A percentile compares a stretch with the other conserved stretches of the same genome.
Evolutionary conservation across 2,797 vertebrate genomes (phyloP).

Genomic region (Hemibagrus guttatus): DNA sequence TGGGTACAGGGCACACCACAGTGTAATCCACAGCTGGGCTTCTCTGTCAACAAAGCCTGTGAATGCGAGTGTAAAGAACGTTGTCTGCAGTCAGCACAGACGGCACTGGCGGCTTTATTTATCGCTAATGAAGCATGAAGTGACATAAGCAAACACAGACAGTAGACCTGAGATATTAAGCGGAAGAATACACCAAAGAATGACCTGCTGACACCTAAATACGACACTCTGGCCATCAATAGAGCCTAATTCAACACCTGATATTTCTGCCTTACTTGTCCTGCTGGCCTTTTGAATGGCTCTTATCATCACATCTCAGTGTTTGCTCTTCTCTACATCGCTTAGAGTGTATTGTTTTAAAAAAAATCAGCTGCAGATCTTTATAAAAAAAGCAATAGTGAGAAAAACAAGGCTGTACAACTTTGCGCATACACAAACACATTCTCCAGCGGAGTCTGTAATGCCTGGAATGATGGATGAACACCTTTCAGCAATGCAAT

Average conservation of each 20-base stretch:
- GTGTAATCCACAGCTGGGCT: conserved; percentile 43
- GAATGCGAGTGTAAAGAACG: conserved; percentile 51
- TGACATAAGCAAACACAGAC: conserved; percentile 54
- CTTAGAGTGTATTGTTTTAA: conserved; percentile 46
- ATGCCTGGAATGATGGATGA: conserved; percentile 64
- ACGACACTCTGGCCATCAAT: conserved; percentile 52
- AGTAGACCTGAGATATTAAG: conserved; percentile 51
- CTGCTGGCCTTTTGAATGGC: conserved; percentile 35
- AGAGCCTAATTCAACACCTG: conserved; percentile 64
- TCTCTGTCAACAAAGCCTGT: conserved; percentile 31
- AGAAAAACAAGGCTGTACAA: conserved; percentile 27
- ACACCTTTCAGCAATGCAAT: conserved; percentile 69
- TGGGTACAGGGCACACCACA: not conserved
- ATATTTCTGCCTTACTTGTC: conserved; percentile 53
- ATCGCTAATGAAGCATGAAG: conserved; percentile 63
- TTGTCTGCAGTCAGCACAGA: conserved; percentile 55
- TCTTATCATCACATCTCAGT: conserved; percentile 57
- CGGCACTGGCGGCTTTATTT: conserved; percentile 61
- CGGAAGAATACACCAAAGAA: conserved; percentile 24
- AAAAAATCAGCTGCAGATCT: conserved; percentile 35
- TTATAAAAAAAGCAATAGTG: conserved; percentile 39
- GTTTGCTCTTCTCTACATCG: conserved; percentile 55
- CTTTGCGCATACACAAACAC: conserved; percentile 25
- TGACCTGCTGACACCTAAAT: conserved; percentile 44
- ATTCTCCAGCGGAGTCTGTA: conserved; percentile 23